A percentile compares a stretch with the other conserved stretches of the same genome.
These are phyloP conservation scores for Trileptium ribeirensis DNA, from an alignment of 2,888 invertebrate genomes.

Conservation along the genomic window DNA sequence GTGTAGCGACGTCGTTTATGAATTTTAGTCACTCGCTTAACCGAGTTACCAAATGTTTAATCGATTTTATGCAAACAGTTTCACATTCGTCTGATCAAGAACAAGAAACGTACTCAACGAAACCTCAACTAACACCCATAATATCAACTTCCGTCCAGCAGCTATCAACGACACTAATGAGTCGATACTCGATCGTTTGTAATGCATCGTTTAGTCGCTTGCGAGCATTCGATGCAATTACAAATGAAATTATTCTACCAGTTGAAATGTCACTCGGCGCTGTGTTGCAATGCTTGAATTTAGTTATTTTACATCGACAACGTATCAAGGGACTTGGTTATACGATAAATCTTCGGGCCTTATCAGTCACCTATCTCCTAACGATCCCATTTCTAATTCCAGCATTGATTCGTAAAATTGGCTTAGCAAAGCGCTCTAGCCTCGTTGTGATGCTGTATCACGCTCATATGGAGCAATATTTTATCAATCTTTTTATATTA, in stretches of 20 bases:
- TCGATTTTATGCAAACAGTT: too few species aligned
- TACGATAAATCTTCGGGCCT: conserved; percentile 17
- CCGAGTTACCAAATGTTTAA: too few species aligned
- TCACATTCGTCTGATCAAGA: too few species aligned
- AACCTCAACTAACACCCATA: too few species aligned
- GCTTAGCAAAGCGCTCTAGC: neutral
- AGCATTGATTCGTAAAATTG: conserved; percentile 2
- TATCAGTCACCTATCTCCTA: conserved; percentile 18
- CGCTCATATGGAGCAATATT: conserved; percentile 23
- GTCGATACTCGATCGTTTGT: neutral
- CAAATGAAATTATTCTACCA: conserved; percentile 17
- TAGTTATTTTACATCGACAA: conserved; percentile 17
- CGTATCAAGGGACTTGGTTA: conserved; percentile 17
- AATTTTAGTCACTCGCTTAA: too few species aligned
- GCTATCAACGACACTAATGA: too few species aligned
- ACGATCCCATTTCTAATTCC: conserved; percentile 18
- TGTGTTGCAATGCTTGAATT: conserved; percentile 8
- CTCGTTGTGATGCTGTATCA: conserved; percentile 14
- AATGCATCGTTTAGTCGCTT: neutral
- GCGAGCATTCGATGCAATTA: neutral
- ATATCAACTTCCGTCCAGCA: too few species aligned
- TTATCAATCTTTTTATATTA: conserved; percentile 17
- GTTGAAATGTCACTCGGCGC: conserved; percentile 13
- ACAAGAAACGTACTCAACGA: too few species aligned
- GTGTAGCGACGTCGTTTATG: too few species aligned